These are phyloP conservation scores for Nesidiocoris tenuis DNA, from an alignment of 2,888 invertebrate species.

Conservation along the genomic window DNA sequence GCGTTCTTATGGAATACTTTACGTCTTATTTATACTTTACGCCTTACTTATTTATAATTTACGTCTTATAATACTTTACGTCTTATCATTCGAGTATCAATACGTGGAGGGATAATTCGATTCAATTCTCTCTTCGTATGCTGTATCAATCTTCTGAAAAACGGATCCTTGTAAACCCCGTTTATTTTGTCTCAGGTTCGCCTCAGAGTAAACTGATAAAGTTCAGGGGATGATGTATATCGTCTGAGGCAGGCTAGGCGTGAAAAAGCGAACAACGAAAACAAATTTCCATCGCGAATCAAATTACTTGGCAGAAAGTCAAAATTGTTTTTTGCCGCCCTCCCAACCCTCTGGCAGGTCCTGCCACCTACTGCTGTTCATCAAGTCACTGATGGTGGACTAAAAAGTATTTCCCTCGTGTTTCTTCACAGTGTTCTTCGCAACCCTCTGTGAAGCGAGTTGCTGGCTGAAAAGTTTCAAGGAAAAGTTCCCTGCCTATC, in stretches of 20 bases:
- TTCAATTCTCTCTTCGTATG: too few relatives aligned
- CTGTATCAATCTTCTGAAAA: background rate
- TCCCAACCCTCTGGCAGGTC: background rate
- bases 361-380: background rate
- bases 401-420: background rate
- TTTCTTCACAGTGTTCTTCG: background rate
- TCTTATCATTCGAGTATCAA: too few relatives aligned
- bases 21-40: too few relatives aligned
- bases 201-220: background rate
- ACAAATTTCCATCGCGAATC: constrained; percentile 29
- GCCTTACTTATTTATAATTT: too few relatives aligned
- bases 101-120: too few relatives aligned
- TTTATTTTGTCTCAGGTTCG: background rate
- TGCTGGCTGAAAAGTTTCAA: too few relatives aligned
- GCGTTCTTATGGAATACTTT: too few relatives aligned
- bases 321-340: background rate
- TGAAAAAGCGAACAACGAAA: constrained; percentile 16
- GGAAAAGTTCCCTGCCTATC: too few relatives aligned
- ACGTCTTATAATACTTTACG: too few relatives aligned
- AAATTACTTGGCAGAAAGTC: constrained; percentile 26
- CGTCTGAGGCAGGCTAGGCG: background rate
- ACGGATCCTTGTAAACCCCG: background rate
- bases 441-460: background rate
- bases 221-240: background rate
- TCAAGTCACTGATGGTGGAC: background rate